Evolutionary conservation across 2,797 vertebrate genomes (phyloP).

Genomic region (Cryptoblepharus egeriae): DNA sequence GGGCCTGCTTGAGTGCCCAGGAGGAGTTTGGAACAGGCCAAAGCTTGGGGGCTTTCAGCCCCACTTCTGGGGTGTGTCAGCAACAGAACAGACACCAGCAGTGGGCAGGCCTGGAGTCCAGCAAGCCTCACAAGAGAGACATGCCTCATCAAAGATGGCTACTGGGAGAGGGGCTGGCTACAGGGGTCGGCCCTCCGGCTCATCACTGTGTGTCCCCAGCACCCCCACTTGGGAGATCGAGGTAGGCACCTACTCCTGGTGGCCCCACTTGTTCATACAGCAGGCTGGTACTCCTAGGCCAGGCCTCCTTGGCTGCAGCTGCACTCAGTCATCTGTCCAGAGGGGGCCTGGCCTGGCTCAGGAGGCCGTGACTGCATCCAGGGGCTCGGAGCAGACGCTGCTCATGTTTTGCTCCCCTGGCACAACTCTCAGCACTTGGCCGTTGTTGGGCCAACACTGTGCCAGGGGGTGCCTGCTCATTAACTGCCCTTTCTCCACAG

Average conservation of each 20-base stretch:
- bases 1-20: conserved; percentile 62
- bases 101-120: conserved; percentile 79
- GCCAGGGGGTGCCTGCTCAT: no score
- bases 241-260: conserved; percentile 75
- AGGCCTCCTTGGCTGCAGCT: not conserved
- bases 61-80: conserved; percentile 57
- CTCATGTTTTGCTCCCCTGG: no score
- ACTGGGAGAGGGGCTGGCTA: conserved; percentile 17
- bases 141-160: conserved; percentile 84
- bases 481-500: conserved; percentile 75
- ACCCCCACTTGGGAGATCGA: not conserved
- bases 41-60: conserved; percentile 81
- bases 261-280: conserved; percentile 81
- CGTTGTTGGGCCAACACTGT: no score
- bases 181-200: conserved; percentile 84
- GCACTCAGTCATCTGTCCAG: conserved; percentile 79
- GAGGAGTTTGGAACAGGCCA: conserved; percentile 86
- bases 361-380: conserved; percentile 85
- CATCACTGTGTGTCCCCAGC: conserved; percentile 89
- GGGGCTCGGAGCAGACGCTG: conserved; percentile 90
- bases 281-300: not conserved
- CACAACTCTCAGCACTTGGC: no score
- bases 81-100: conserved; percentile 75
- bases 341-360: conserved; percentile 77
- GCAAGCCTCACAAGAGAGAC: conserved; percentile 73